Evolutionary conservation across 2,797 vertebrate genomes (phyloP).

Genomic region (Masticophis lateralis): DNA sequence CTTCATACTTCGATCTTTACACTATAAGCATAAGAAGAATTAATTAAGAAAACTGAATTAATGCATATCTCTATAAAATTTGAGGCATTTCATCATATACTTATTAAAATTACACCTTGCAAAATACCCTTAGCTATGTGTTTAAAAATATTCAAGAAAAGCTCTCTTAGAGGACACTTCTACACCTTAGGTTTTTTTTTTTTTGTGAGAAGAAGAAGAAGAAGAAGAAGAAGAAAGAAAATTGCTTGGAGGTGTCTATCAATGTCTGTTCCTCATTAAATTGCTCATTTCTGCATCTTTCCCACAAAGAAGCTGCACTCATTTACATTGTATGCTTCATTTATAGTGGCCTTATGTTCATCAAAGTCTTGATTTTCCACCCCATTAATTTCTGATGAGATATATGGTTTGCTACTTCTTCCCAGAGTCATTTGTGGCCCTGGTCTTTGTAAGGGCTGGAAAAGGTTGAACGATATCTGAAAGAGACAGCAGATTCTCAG

Average conservation of each 20-base stretch:
- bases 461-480: constrained; percentile 12
- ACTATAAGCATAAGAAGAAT: not conserved
- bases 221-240: not conserved
- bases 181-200: not conserved
- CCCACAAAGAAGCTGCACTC: constrained; percentile 41
- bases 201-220: constrained; percentile 2
- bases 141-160: not conserved
- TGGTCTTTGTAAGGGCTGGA: constrained; percentile 33
- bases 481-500: constrained; percentile 27
- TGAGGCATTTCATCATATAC: not conserved
- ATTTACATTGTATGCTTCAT: constrained; percentile 47
- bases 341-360: constrained; percentile 48
- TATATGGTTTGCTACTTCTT: constrained; percentile 47
- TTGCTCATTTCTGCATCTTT: constrained; percentile 33
- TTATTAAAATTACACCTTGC: not conserved
- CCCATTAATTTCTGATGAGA: constrained; percentile 45
- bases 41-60: constrained; percentile 5
- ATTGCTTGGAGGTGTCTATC: constrained; percentile 36
- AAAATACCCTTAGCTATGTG: constrained; percentile 14
- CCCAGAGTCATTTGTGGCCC: constrained; percentile 7
- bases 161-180: not conserved
- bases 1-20: not conserved
- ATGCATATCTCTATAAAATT: constrained; percentile 1
- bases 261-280: constrained; percentile 32
- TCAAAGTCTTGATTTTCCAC: constrained; percentile 57